These are phyloP conservation scores for Agriopis marginaria DNA, from an alignment of 2,888 invertebrate species.

Conservation along the genomic window DNA sequence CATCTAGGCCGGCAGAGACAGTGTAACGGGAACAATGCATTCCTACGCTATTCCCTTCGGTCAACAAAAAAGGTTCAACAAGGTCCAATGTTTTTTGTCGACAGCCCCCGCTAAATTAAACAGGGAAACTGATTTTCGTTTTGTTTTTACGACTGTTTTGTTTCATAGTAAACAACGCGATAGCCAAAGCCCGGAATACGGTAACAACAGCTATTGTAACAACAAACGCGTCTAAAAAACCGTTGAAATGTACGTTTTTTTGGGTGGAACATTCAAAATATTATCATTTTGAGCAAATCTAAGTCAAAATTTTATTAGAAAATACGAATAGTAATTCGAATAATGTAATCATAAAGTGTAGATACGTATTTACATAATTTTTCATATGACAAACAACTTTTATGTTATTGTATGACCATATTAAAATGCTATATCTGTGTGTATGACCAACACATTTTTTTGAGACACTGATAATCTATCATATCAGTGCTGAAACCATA, in stretches of 20 bases:
- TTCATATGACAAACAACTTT: too few relatives aligned
- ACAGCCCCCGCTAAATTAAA: constrained; percentile 83
- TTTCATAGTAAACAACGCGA: constrained; percentile 63
- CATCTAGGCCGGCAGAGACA: constrained; percentile 52
- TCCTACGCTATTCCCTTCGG: constrained; percentile 76
- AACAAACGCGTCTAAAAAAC: constrained; percentile 45
- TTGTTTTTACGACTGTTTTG: constrained; percentile 65
- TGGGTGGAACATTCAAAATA: constrained; percentile 25
- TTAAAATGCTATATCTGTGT: too few relatives aligned
- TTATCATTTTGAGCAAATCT: constrained; percentile 13
- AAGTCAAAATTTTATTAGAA: neutral
- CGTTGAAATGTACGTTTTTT: constrained; percentile 38
- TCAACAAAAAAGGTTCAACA: constrained; percentile 77
- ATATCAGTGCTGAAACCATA: too few relatives aligned
- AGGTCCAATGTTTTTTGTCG: constrained; percentile 78
- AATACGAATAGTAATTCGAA: neutral
- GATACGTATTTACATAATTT: neutral
- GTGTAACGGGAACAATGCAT: constrained; percentile 81
- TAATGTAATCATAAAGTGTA: neutral
- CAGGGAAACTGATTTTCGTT: constrained; percentile 80
- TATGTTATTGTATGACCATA: too few relatives aligned
- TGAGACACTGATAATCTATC: too few relatives aligned
- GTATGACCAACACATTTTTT: too few relatives aligned
- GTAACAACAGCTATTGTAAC: constrained; percentile 50
- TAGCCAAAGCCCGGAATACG: constrained; percentile 55